Percentiles rank a stretch among this genome's conserved stretches.
Evolutionary conservation across 2,113 vertebrate genomes (phyloP).

Genomic region (Trochalopteron elliotii): DNA sequence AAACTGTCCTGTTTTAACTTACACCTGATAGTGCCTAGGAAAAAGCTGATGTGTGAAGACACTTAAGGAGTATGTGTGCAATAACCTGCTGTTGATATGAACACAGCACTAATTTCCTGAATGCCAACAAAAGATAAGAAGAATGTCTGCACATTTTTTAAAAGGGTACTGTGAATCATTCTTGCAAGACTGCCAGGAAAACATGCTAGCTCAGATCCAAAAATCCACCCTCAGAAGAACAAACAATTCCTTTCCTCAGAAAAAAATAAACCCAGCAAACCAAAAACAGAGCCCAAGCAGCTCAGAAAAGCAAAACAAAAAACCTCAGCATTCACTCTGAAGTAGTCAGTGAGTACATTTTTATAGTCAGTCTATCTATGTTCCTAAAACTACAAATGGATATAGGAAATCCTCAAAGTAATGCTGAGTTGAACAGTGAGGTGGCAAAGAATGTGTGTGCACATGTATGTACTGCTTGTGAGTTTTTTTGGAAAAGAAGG

Average conservation of each 20-base stretch:
- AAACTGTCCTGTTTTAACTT: background rate
- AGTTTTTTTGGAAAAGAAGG: background rate
- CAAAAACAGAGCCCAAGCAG: background rate
- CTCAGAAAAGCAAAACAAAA: background rate
- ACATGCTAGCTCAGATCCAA: background rate
- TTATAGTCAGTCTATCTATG: background rate
- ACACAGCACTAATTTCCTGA: background rate
- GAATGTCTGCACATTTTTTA: background rate
- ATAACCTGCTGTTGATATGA: background rate
- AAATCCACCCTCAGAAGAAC: conserved; percentile 23
- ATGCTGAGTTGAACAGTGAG: background rate
- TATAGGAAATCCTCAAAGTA: background rate
- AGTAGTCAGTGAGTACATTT: background rate
- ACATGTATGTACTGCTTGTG: background rate
- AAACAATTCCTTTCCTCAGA: conserved; percentile 11
- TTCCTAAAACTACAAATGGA: background rate
- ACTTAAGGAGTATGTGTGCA: background rate
- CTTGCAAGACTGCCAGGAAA: conserved; percentile 34
- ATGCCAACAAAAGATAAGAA: background rate
- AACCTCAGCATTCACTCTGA: background rate
- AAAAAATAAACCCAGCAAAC: background rate
- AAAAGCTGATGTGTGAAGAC: background rate
- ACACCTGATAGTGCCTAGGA: background rate
- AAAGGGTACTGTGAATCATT: background rate
- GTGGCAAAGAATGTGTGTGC: background rate